phyloP scores from a whole-genome alignment of 1,140 invertebrate genomes.

The Hyles euphorbiae region DNA sequence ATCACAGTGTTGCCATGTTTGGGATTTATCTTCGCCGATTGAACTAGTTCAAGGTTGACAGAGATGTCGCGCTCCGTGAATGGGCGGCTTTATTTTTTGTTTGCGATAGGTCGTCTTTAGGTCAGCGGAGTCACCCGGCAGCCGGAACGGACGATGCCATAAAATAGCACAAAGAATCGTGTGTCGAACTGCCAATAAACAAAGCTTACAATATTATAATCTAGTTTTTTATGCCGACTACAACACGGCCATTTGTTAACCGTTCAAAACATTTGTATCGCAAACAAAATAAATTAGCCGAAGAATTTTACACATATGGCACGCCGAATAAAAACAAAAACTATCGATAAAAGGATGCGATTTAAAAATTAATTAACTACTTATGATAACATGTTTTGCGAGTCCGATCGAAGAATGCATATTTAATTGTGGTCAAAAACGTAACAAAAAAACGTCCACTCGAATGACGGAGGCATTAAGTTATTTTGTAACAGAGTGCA shows the following conservation, averaged over 20 bases:
- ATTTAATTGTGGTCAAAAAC: slow-evolving; percentile 58
- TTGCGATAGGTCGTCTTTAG: slow-evolving; percentile 61
- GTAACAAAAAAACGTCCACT: slow-evolving; percentile 39
- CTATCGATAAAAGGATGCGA: slow-evolving; percentile 41
- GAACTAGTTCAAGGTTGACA: slow-evolving; percentile 69
- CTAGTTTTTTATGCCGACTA: slow-evolving; percentile 16
- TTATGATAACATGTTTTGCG: slow-evolving; percentile 56
- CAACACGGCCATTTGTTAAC: slow-evolving; percentile 13
- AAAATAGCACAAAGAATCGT: slow-evolving; percentile 36
- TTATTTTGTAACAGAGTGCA: slow-evolving; percentile 66
- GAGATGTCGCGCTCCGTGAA: slow-evolving; percentile 50
- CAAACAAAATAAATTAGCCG: slow-evolving; percentile 32
- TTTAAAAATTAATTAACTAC: slow-evolving; percentile 62
- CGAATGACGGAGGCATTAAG: slow-evolving; percentile 53
- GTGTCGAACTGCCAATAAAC: slow-evolving; percentile 27
- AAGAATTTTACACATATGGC: slow-evolving; percentile 34
- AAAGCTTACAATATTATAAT: slow-evolving; percentile 14
- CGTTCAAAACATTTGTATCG: slow-evolving; percentile 30
- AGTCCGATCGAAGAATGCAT: slow-evolving; percentile 40
- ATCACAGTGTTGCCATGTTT: slow-evolving; percentile 55
- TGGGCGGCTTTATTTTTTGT: slow-evolving; percentile 62
- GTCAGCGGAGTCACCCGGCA: slow-evolving; percentile 53
- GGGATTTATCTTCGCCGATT: slow-evolving; percentile 56
- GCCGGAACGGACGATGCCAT: slow-evolving; percentile 41
- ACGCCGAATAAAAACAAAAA: slow-evolving; percentile 36